Conservation (phyloP, 2,113 vertebrate species). For the Balaeniceps rex region DNA sequence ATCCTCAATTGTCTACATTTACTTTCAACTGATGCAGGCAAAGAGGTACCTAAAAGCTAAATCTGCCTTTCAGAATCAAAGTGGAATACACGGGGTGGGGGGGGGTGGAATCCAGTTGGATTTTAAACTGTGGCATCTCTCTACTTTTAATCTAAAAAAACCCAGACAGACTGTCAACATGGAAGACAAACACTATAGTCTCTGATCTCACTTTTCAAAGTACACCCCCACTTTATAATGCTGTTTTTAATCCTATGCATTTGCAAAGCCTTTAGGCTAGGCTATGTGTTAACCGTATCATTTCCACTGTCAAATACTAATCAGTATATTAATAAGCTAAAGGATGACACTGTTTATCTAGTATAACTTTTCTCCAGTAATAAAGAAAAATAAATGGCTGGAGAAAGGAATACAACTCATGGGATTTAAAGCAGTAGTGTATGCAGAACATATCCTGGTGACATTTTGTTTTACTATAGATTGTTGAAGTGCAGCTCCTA, state of each 20-base stretch:
- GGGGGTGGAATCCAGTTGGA: neutral
- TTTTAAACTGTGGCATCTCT: neutral
- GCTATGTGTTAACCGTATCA: neutral
- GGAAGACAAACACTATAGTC: neutral
- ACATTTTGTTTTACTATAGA: neutral
- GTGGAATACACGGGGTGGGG: neutral
- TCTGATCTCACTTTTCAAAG: constrained; percentile 31
- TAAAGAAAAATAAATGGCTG: neutral
- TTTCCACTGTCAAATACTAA: neutral
- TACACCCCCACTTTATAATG: constrained; percentile 27
- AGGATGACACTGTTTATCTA: neutral
- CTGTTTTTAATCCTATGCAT: constrained; percentile 16
- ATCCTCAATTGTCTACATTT: neutral
- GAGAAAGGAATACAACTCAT: neutral
- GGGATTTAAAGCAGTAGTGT: constrained; percentile 60
- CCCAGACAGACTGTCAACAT: neutral
- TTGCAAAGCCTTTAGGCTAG: constrained; percentile 21
- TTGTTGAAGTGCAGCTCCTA: neutral
- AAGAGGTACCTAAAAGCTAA: neutral
- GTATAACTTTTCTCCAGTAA: neutral
- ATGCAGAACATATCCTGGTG: neutral
- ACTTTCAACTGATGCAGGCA: neutral
- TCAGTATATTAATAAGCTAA: neutral
- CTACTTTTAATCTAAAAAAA: neutral
- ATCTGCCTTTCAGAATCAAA: neutral